Evolutionary conservation across 2,113 vertebrate species (phyloP), one percentile per base, ranked within the genome.

Genomic region (Centrocercus urophasianus): DNA sequence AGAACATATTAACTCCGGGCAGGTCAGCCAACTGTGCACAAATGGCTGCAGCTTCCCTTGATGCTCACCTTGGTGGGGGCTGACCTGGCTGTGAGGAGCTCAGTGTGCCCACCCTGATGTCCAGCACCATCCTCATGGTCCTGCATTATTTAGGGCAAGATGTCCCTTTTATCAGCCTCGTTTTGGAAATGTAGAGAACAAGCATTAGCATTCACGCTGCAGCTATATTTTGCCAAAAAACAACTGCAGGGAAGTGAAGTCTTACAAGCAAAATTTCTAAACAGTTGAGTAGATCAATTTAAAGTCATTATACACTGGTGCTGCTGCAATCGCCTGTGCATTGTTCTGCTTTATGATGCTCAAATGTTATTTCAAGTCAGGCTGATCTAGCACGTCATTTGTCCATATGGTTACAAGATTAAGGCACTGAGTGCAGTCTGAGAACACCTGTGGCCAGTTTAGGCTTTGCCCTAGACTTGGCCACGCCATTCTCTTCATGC

Each of bases 331-430:
- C 74, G 75, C 17, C n/a, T 30, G 19, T 32, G 20, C 27, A 25
- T 20, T 2, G 0, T 56, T 80, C 47, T 75, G 57, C 57, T 88
- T 91, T 90, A 61, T 30, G 15, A 64, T 61, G 43, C 15, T 40
- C 32, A 83, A 77, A 75, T 28, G 71, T 75, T 25, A 65, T 75
- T 86, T 90, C 76, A 94, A 77, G 83, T 90, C 45, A 71, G 91
- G 16, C 25, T 81, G 66, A 80, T 45, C 69, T 64, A 74, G 47
- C 17, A 60, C 20, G 10, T 71, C 10, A 8, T 61, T 83, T 0
- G 0, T 72, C 34, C 52, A 4, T 40, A 77, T 36, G 47, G 28
- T 90, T 83, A 28, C 65, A 45, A 0, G 1, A 61, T 18, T 65
- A 64, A 86, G 13, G 5, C 24, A n/a, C 9, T 65, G 43, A 40